Evolutionary conservation across 2,888 invertebrate genomes (phyloP), one percentile per base, ranked within the genome.

Genomic region (Ptilodon capucinus): DNA sequence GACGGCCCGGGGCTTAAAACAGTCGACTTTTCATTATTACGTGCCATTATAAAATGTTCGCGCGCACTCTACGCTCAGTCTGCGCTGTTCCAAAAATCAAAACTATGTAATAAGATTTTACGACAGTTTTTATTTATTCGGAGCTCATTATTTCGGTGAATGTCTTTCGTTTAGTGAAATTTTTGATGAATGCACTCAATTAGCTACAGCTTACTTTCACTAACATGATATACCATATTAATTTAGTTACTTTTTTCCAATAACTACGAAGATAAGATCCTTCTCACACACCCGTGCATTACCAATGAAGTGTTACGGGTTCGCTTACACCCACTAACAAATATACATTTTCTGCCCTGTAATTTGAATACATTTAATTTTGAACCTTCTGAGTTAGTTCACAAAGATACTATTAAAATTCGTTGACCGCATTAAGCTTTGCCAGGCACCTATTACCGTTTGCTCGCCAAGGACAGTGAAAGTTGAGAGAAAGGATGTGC

Each of bases 381-480:
- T 60, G 19, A 44, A 55, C 64, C 50, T 61, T 67, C 11, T 8
- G 1, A 0, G 7, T 18, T 32, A 42, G 17, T 13, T 30, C 44
- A 57, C 50, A 61, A 57, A 49, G 40, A 56, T 39, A 39, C 35
- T 35, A 38, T 52, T 46, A 43, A 40, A 16, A 59, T 53, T 50
- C 11, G 17, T 21, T 35, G 11, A 42, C 42, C 21, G 46, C 38
- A 44, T 54, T 44, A 36, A 55, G 54, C 51, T 64, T 61, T 47
- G 53, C 57, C 58, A 64, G 52, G 57, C 54, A 57, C 59, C 59
- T 68, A 66, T 70, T 71, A 71, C 66, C 71, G 72, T 69, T 66
- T 65, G 70, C 67, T 74, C 64, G 77, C 76, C 82, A 88, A 88
- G 89, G 89, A 86, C 83, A 76, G 88, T 79, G 89, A 90, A 90